A percentile compares a stretch with the other conserved stretches of the same genome.
These are phyloP conservation scores for Acanthosepion lycidas DNA, from an alignment of 2,888 invertebrate genomes.

Conservation along the genomic window DNA sequence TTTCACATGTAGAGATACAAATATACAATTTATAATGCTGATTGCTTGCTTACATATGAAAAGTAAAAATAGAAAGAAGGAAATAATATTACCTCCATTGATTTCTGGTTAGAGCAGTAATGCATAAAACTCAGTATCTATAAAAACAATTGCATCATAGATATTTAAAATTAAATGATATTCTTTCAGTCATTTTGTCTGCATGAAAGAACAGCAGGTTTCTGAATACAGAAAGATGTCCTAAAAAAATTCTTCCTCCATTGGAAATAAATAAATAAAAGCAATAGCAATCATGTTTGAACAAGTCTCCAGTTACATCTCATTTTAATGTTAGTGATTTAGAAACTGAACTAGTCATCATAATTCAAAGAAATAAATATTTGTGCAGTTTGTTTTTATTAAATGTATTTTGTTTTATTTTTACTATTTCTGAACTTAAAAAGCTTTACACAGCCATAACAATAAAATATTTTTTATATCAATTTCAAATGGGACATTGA, in stretches of 20 bases:
- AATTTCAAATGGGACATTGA: background rate
- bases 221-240: background rate
- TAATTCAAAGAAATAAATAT: background rate
- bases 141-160: background rate
- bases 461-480: background rate
- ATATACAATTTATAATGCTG: background rate
- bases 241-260: background rate
- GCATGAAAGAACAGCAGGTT: background rate
- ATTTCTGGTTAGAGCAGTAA: background rate
- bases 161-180: background rate
- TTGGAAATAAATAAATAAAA: background rate
- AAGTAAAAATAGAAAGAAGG: background rate
- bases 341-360: background rate
- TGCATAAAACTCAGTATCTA: background rate
- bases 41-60: background rate
- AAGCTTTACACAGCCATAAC: background rate
- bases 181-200: background rate
- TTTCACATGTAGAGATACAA: background rate
- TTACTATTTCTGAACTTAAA: background rate
- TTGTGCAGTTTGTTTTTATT: background rate
- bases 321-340: constrained; percentile 24
- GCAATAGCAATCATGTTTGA: background rate
- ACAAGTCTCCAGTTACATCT: background rate
- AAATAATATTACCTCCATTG: background rate
- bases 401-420: background rate